phyloP scores from a whole-genome alignment of 1,140 invertebrate species.

The Goniozus legneri region DNA sequence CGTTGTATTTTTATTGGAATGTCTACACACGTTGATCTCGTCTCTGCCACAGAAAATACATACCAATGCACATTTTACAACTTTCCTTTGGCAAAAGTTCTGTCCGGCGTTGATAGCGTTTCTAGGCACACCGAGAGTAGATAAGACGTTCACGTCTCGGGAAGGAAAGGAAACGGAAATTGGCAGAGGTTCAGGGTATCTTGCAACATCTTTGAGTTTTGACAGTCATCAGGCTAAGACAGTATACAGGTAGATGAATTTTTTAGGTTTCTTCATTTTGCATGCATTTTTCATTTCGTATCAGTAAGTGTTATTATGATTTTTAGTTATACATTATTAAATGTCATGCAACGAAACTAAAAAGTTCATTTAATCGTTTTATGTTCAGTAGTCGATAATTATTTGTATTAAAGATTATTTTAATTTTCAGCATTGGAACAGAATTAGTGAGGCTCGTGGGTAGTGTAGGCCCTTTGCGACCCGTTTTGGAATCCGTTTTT shows the following conservation, averaged over 20 bases:
- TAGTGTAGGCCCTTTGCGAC: conserved; percentile 74
- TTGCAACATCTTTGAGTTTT: conserved; percentile 69
- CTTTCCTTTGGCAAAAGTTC: conserved; percentile 87
- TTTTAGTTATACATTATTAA: conserved; percentile 52
- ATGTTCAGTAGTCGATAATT: neutral
- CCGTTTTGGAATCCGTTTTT: conserved; percentile 87
- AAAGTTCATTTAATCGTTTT: neutral
- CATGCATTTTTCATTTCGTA: conserved; percentile 2
- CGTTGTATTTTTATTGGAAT: conserved; percentile 79
- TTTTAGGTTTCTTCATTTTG: conserved; percentile 5
- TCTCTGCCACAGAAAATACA: conserved; percentile 78
- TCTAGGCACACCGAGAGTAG: conserved; percentile 74
- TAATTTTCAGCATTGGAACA: conserved; percentile 72
- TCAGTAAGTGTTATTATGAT: conserved; percentile 11
- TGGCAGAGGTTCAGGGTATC: conserved; percentile 69
- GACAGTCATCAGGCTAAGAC: conserved; percentile 78
- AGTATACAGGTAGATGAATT: conserved; percentile 69
- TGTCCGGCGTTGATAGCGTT: conserved; percentile 85
- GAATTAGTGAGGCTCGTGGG: conserved; percentile 84
- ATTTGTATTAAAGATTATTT: conserved; percentile 7
- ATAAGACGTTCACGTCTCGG: conserved; percentile 68
- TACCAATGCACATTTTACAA: conserved; percentile 78
- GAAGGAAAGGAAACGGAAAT: conserved; percentile 61
- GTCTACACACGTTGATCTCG: conserved; percentile 77
- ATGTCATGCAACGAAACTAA: neutral